Evolutionary conservation across 2,113 vertebrate species (phyloP), one percentile per base, ranked within the genome.

Genomic region (Perca fluviatilis): DNA sequence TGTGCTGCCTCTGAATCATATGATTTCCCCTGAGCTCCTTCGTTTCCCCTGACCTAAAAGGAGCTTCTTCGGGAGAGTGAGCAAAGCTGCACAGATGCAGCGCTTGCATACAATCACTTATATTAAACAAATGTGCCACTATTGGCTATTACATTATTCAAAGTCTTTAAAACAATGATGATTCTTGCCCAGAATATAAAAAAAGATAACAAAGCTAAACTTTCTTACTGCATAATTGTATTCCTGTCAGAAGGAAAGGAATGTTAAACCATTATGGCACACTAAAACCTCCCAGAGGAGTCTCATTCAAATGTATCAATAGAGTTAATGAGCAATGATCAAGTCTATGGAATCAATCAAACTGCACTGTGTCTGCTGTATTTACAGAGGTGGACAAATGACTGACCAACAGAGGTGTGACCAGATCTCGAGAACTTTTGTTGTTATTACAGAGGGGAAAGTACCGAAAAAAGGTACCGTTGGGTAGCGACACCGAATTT

Each of bases 261-360:
- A 18, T 21, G 27, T 21, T 15, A 54, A 51, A 47, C 53, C n/a
- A 33, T 36, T 27, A 25, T 23, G 7, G 25, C 4, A 6, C 0
- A 63, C 58, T 68, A 74, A 72, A 78, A 49, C 73, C 33, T 51
- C 62, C 15, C 25, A 12, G 21, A 79, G 30, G 58, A 66, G 70
- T 46, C 16, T 69, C 71, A 43, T 79, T 83, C 58, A 54, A 30
- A 57, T 15, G 2, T 1, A 50, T 78, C 33, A 68, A 46, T 13
- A 43, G 8, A 74, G 33, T 23, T n/a, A 1, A 27, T 1, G 33
- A 16, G 33, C 47, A 60, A 33, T 1, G 74, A 65, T 68, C 3
- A 0, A 25, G 30, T 47, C 61, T 3, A 15, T 27, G 16, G 10
- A 12, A 82, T 82, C 56, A 49, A 68, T 80, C 43, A 71, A 56